Conservation (phyloP, 1,140 invertebrate species). For the Andricus grossulariae region DNA sequence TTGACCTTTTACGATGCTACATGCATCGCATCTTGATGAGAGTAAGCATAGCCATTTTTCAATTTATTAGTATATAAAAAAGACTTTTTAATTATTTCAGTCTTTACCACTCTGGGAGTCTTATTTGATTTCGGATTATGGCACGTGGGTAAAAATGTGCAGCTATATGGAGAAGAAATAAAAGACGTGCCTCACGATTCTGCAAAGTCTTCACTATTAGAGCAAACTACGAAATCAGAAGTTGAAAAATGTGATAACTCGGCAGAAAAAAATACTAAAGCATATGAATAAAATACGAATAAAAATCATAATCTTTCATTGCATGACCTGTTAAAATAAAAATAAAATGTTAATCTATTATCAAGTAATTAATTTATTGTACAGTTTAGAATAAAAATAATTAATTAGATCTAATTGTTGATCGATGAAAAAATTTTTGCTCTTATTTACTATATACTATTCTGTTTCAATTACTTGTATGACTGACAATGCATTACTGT, state of each 20-base stretch:
- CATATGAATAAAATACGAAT: not conserved
- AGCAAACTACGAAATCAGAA: not conserved
- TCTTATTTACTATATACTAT: not conserved
- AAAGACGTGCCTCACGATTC: conserved; percentile 65
- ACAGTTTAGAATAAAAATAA: no score
- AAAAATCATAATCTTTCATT: no score
- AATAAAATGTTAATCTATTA: no score
- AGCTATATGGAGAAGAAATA: conserved; percentile 77
- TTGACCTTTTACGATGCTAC: no score
- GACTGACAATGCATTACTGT: not conserved
- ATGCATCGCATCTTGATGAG: no score
- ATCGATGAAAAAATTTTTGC: no score
- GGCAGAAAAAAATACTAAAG: not conserved
- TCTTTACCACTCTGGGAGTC: conserved; percentile 76
- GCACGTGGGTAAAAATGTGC: conserved; percentile 77
- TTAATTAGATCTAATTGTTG: no score
- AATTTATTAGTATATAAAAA: no score
- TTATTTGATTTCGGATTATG: conserved; percentile 78
- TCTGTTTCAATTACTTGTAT: conserved; percentile 1
- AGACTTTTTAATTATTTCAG: conserved; percentile 59
- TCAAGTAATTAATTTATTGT: no score
- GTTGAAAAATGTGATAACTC: not conserved
- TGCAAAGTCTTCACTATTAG: conserved; percentile 44
- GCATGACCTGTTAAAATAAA: not conserved
- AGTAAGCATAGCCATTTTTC: no score